Conservation (phyloP, 2,797 vertebrate species). For the Natrix natrix region DNA sequence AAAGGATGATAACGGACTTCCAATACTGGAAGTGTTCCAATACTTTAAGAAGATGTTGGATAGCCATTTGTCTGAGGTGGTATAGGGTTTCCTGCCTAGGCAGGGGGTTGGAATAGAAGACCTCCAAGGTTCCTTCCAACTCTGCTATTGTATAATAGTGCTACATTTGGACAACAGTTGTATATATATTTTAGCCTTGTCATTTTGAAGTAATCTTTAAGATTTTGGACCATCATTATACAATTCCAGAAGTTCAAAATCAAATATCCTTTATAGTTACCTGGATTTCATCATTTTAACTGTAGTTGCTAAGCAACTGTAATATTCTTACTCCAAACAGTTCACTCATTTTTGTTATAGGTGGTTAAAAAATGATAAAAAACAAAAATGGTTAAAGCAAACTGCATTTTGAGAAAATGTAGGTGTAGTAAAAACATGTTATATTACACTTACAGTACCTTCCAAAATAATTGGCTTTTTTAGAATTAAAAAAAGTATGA, state of each 20-base stretch:
- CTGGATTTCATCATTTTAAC: background rate
- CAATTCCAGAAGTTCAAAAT: slow-evolving; percentile 31
- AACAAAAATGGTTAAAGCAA: background rate
- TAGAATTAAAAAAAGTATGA: background rate
- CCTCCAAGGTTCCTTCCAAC: no score
- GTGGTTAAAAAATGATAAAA: background rate
- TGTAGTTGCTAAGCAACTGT: background rate
- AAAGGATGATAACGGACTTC: no score
- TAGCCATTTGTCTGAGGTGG: no score
- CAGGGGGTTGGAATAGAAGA: no score
- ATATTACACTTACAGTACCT: background rate
- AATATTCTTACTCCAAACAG: background rate
- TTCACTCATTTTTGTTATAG: background rate
- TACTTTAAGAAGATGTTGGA: no score
- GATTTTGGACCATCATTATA: slow-evolving; percentile 34
- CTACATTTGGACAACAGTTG: background rate
- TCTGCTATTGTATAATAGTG: background rate
- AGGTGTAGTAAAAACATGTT: no score
- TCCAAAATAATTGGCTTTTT: background rate
- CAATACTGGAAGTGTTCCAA: no score
- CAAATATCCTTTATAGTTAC: slow-evolving; percentile 13
- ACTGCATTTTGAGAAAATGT: no score
- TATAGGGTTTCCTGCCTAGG: no score
- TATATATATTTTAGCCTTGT: background rate
- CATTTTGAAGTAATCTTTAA: slow-evolving; percentile 21